Percentiles rank a stretch among this genome's conserved stretches.
These are phyloP conservation scores for Callocephalon fimbriatum DNA, from an alignment of 2,113 vertebrate species.

Conservation along the genomic window DNA sequence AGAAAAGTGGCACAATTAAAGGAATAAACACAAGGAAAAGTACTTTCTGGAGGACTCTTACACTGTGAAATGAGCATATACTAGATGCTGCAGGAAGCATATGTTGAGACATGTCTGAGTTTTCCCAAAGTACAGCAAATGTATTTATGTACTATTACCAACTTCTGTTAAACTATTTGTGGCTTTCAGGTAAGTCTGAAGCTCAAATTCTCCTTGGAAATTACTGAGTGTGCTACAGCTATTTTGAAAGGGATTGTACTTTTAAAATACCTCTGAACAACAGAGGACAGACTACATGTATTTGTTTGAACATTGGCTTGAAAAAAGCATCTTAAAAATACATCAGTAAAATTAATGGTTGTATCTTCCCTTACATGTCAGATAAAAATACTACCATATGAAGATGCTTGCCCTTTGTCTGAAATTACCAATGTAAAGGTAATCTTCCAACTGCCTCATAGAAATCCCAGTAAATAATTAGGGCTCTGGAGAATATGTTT, in stretches of 20 bases:
- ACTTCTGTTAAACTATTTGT: not conserved
- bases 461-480: constrained; percentile 63
- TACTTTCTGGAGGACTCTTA: constrained; percentile 36
- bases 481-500: constrained; percentile 29
- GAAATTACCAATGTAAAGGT: constrained; percentile 31
- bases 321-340: constrained; percentile 43
- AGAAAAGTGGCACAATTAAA: constrained; percentile 56
- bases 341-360: constrained; percentile 34
- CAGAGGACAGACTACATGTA: not conserved
- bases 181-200: constrained; percentile 44
- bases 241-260: constrained; percentile 50
- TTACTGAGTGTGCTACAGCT: constrained; percentile 34
- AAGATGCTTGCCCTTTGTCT: constrained; percentile 49
- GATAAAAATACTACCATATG: constrained; percentile 47
- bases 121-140: not conserved
- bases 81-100: not conserved
- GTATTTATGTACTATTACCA: not conserved
- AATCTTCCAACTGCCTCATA: constrained; percentile 57
- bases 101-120: not conserved
- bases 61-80: not conserved
- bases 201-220: constrained; percentile 43
- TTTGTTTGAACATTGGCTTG: constrained; percentile 28
- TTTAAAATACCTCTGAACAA: constrained; percentile 16
- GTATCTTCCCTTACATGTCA: not conserved
- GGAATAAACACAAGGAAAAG: constrained; percentile 64